phyloP scores from a whole-genome alignment of 92 coral and sea anemone species.

The Porites evermanni region DNA sequence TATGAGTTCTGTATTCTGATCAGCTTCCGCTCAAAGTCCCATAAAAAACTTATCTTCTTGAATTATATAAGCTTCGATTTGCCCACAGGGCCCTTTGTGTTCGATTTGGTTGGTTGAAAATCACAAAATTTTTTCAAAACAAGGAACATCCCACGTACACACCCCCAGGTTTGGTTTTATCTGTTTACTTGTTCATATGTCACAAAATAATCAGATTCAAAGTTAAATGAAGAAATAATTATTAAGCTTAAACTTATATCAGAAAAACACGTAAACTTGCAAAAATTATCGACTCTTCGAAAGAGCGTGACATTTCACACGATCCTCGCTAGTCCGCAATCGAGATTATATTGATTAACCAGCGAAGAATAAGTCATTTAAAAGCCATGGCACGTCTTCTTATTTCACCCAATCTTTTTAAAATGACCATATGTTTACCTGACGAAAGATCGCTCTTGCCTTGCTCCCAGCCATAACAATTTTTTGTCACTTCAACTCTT shows the following conservation, averaged over 20 bases:
- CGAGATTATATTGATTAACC: neutral
- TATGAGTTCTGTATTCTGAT: too few relatives aligned
- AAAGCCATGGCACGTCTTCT: neutral
- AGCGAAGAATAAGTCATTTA: neutral
- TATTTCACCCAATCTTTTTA: neutral
- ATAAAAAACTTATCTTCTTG: too few relatives aligned
- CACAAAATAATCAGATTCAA: too few relatives aligned
- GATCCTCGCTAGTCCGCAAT: neutral
- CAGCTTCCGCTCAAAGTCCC: too few relatives aligned
- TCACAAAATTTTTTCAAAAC: too few relatives aligned
- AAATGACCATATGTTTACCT: conserved; percentile 50
- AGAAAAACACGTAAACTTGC: neutral
- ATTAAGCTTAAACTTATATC: too few relatives aligned
- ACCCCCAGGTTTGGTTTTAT: conserved; percentile 1
- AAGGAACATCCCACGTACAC: conserved; percentile 23
- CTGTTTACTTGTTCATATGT: too few relatives aligned
- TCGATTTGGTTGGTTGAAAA: neutral
- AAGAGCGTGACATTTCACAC: conserved; percentile 7
- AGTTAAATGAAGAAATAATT: too few relatives aligned
- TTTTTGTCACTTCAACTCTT: neutral
- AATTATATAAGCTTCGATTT: too few relatives aligned
- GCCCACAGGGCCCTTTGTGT: neutral
- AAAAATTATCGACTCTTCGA: neutral
- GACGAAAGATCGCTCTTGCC: conserved; percentile 83
- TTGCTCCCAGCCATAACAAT: conserved; percentile 20